A percentile compares a stretch with the other conserved stretches of the same genome.
Evolutionary conservation across 2,113 vertebrate genomes (phyloP).

Genomic region (Turnix velox): DNA sequence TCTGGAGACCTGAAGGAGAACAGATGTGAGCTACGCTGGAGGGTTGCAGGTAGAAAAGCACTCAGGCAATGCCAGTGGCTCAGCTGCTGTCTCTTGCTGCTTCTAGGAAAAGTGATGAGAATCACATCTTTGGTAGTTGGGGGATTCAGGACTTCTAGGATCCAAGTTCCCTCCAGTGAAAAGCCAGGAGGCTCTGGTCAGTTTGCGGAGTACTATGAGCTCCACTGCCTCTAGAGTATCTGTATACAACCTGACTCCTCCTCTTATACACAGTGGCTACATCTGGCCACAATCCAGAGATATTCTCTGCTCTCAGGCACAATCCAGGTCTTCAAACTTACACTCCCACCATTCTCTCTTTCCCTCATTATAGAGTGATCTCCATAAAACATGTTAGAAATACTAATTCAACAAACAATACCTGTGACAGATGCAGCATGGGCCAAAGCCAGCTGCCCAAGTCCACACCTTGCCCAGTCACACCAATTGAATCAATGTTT

Average conservation of each 20-base stretch:
- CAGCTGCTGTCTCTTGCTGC: not conserved
- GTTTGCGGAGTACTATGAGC: not conserved
- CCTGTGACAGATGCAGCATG: not conserved
- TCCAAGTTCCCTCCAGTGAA: not conserved
- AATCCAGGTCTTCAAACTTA: not conserved
- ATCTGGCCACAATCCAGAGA: not conserved
- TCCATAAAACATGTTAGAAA: not conserved
- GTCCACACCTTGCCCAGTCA: not conserved
- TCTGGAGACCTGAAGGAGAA: not conserved
- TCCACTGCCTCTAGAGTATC: not conserved
- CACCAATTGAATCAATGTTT: not conserved
- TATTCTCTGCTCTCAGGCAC: not conserved
- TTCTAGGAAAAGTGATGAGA: not conserved
- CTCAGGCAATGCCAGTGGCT: not conserved
- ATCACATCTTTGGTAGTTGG: not conserved
- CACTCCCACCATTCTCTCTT: not conserved
- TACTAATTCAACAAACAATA: not conserved
- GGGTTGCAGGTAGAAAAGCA: not conserved
- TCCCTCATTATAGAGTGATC: not conserved
- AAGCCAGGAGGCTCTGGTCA: not conserved
- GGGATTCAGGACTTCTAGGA: not conserved
- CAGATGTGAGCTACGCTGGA: not conserved
- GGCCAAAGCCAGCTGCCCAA: not conserved
- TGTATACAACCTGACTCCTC: not conserved
- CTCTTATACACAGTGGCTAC: not conserved